Percentiles rank a stretch among this genome's conserved stretches.
Evolutionary conservation across 2,113 vertebrate species (phyloP).

Genomic region (Rhinichthys klamathensis): DNA sequence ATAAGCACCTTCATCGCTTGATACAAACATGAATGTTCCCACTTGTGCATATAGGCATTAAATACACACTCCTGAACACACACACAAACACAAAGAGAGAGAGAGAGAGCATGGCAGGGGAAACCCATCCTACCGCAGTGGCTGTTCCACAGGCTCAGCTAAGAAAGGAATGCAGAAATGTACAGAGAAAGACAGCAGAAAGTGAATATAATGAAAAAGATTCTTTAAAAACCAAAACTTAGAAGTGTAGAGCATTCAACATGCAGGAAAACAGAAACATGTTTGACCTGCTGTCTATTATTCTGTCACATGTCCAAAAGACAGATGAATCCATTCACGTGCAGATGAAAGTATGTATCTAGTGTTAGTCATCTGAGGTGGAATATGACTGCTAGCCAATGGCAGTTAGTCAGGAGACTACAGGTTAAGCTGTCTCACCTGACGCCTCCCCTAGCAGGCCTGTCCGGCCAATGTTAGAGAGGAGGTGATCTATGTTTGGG

Average conservation of each 20-base stretch:
- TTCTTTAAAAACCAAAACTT: constrained; percentile 50
- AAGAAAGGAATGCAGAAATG: constrained; percentile 80
- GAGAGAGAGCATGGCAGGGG: constrained; percentile 45
- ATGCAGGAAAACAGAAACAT: constrained; percentile 48
- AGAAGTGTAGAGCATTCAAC: constrained; percentile 60
- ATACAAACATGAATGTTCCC: background rate
- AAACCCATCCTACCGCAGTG: constrained; percentile 90
- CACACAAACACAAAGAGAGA: constrained; percentile 50
- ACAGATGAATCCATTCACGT: constrained; percentile 11
- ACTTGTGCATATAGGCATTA: constrained; percentile 13
- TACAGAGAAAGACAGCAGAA: constrained; percentile 80
- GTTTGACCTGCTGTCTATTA: background rate
- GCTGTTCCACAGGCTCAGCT: constrained; percentile 95
- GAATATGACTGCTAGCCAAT: constrained; percentile 4
- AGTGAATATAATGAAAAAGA: constrained; percentile 69
- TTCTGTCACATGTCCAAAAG: background rate
- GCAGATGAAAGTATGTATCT: background rate
- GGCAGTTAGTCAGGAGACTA: background rate
- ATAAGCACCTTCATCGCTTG: background rate
- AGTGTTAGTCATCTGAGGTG: constrained; percentile 7
- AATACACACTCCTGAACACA: constrained; percentile 43
- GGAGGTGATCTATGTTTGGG: constrained; percentile 97
- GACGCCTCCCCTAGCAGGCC: constrained; percentile 85
- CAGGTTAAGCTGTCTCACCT: constrained; percentile 77
- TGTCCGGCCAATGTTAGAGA: constrained; percentile 95